phyloP scores from a whole-genome alignment of 2,888 invertebrate species.

The Philereme vetulata region DNA sequence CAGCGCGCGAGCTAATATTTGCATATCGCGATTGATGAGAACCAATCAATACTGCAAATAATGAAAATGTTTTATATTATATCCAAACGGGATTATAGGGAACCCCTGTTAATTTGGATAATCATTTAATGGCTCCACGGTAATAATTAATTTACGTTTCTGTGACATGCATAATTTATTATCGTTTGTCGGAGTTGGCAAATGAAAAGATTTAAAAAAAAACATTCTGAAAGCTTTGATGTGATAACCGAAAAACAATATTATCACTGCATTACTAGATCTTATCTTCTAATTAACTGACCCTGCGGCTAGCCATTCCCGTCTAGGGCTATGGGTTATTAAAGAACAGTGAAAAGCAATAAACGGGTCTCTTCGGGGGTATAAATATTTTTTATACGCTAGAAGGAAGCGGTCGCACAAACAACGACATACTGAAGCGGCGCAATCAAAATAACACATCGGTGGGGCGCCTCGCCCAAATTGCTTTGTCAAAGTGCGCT shows the following conservation, averaged over 20 bases:
- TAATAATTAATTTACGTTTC: conserved; percentile 16
- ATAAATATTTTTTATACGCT: conserved; percentile 66
- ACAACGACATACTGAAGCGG: conserved; percentile 70
- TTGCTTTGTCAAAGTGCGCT: conserved; percentile 80
- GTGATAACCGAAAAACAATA: not conserved
- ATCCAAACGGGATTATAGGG: conserved; percentile 66
- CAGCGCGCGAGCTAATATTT: conserved; percentile 78
- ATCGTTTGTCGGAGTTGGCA: not conserved
- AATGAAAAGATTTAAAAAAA: not conserved
- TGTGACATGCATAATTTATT: conserved; percentile 5
- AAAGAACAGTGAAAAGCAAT: conserved; percentile 54
- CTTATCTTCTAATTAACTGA: conserved; percentile 3
- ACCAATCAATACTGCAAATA: conserved; percentile 83
- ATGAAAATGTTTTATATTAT: conserved; percentile 75
- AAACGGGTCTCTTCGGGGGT: conserved; percentile 55
- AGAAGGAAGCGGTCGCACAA: conserved; percentile 62
- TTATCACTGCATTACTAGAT: not conserved
- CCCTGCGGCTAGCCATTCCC: conserved; percentile 30
- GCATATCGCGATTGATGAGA: conserved; percentile 81
- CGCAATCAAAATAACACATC: conserved; percentile 80
- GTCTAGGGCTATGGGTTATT: conserved; percentile 48
- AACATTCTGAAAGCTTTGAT: not conserved
- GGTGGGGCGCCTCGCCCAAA: conserved; percentile 70
- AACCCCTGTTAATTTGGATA: conserved; percentile 51
- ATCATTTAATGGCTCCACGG: conserved; percentile 20